Conservation (phyloP, 1,140 invertebrate genomes). For the Dreissena polymorpha region DNA sequence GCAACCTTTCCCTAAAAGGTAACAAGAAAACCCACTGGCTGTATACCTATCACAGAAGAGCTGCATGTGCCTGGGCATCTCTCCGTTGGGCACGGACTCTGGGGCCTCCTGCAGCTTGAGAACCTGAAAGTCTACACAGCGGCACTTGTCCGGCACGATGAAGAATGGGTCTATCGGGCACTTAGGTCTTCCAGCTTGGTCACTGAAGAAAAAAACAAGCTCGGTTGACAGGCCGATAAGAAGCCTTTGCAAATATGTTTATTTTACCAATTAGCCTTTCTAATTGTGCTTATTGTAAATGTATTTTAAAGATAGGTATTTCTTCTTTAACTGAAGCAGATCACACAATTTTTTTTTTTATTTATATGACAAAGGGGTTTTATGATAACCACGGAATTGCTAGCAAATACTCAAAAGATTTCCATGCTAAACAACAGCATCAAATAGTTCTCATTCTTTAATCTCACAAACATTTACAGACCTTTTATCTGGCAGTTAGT, state of each 20-base stretch:
- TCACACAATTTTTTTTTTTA: no score
- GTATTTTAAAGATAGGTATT: neutral
- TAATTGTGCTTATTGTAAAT: no score
- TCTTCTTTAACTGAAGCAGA: no score
- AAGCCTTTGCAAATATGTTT: neutral
- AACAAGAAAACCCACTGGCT: neutral
- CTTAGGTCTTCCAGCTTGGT: slow-evolving; percentile 88
- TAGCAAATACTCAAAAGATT: no score
- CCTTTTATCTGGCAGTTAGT: no score
- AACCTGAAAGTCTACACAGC: slow-evolving; percentile 95
- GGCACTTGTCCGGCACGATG: slow-evolving; percentile 97
- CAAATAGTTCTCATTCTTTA: no score
- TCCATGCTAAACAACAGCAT: no score
- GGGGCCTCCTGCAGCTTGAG: slow-evolving; percentile 97
- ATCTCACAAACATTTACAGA: no score
- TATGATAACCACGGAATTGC: no score
- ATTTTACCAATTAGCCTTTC: no score
- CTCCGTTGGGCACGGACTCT: slow-evolving; percentile 98
- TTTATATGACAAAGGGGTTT: no score
- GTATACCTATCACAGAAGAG: slow-evolving; percentile 93
- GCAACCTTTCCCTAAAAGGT: no score
- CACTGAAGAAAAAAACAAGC: slow-evolving; percentile 80
- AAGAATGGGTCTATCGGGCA: slow-evolving; percentile 99
- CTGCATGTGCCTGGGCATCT: slow-evolving; percentile 98
- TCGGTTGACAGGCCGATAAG: slow-evolving; percentile 15